Evolutionary conservation across 2,113 vertebrate genomes (phyloP), one percentile per base, ranked within the genome.

Genomic region (Halcyon senegalensis): DNA sequence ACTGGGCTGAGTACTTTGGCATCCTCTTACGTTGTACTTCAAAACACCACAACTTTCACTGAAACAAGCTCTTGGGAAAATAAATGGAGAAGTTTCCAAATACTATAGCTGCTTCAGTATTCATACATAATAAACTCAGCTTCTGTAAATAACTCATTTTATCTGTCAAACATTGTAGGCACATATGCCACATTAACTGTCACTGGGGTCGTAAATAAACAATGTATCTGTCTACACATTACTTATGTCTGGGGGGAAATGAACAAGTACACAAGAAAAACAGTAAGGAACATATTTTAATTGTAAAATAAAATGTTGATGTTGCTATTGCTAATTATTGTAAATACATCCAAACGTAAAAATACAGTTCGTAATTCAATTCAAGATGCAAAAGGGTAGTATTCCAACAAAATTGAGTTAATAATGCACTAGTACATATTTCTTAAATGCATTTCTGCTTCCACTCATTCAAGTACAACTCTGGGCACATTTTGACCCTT

Each of bases 121-220:
- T 96, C 94, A 93, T 95, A 94, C 87, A 97, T 96, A 96, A 96
- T 97, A 76, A 96, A 93, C 68, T 53, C 21, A 72, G 75, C 87
- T 96, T 94, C 92, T 95, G 75, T 78, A 97, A 97, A 97, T 97
- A 97, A 93, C 78, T 94, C 74, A 89, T 97, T 97, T 97, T 89
- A 91, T 95, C 84, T 97, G 86, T 94, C 93, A 94, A 94, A 87
- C 69, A 92, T 79, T 48, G 63, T 70, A 95, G 94, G 92, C 94
- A 53, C 87, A 59, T 87, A 82, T 86, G 79, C 95, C 68, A 96
- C 91, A 48, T 93, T 97, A 93, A 94, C 69, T 95, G 91, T 97
- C 87, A 93, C 75, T 39, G 62, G 87, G 86, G 85, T 94, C 94
- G 31, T 97, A 91, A 97, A 94, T 93, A 97, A 94, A 95, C 89